Evolutionary conservation across 2,797 vertebrate genomes (phyloP), one percentile per base, ranked within the genome.

Genomic region (Brachyalestes nurse): DNA sequence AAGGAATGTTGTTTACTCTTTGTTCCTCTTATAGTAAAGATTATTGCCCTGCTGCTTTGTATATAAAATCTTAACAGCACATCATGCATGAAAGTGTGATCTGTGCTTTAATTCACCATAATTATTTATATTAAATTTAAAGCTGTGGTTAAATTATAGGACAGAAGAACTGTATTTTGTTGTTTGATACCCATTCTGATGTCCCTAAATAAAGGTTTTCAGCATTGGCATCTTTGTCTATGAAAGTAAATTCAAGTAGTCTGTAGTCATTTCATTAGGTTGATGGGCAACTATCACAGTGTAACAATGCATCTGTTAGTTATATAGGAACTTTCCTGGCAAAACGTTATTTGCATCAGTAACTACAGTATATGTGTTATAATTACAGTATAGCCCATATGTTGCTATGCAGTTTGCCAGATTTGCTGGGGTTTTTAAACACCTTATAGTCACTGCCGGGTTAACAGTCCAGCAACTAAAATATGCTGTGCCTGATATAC

Each of bases 1-100:
- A 19, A 71, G 23, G 23, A 49, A 53, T 34, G 16, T 55, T 55
- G 0, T 38, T 21, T 2, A 38, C 17, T 55, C 47, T 14, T 0
- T 13, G 7, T 25, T 9, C 70, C 12, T 57, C 19, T 40, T 55
- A 40, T 14, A 42, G 19, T 19, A 23, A 42, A 58, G 13, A 10
- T 19, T 42, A 58, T 14, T 58, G 40, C 12, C 72, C 38, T 60
- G 38, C 72, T 74, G 72, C 55, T 60, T 55, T 73, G 28, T 58
- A 40, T 57, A 42, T 42, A 73, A 73, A 42, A 13, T 38, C 16
- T 72, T 21, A 13, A 13, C 53, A 57, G 7, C 6, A 55, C 25
- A 25, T 17, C 6, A 55, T 53, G 49, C 0, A 21, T 72, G 49
- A 19, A 55, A 38, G 17, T 34, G 47, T 70, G 69, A 34, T 17